phyloP scores from a whole-genome alignment of 2,113 vertebrate genomes.

The Ctenodactylus gundi region DNA sequence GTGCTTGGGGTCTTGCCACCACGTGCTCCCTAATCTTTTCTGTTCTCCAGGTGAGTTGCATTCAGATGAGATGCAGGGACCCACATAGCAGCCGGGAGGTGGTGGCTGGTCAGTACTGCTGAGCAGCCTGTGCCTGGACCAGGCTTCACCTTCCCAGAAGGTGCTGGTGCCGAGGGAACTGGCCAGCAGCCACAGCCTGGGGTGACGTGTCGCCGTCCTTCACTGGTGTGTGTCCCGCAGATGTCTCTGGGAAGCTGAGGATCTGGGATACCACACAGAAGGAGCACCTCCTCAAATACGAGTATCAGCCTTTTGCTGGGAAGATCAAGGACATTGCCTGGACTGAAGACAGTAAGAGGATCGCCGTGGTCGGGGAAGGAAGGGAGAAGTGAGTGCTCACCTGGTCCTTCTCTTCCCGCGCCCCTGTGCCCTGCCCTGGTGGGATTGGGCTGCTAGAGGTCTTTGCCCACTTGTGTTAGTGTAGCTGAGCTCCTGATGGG shows the following conservation, averaged over 20 bases:
- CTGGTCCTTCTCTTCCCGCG: not conserved
- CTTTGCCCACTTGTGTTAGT: fast-evolving
- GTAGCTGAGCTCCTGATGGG: not conserved
- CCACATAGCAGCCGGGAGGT: not conserved
- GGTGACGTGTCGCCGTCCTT: not conserved
- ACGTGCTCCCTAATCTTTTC: not conserved
- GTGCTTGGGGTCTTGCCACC: fast-evolving
- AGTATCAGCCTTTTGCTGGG: constrained; percentile 95
- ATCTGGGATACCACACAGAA: constrained; percentile 99
- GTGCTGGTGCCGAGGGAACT: not conserved
- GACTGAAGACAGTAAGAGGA: constrained; percentile 97
- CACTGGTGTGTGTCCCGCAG: constrained; percentile 72
- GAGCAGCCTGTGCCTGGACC: not conserved
- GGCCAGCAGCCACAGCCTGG: not conserved
- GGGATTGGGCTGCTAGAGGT: not conserved
- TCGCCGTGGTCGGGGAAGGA: constrained; percentile 95
- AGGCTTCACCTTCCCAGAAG: not conserved
- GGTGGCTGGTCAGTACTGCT: fast-evolving
- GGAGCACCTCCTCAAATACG: constrained; percentile 96
- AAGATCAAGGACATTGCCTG: constrained; percentile 96
- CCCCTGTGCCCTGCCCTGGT: not conserved
- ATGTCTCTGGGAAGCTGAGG: constrained; percentile 93
- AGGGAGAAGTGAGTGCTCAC: constrained; percentile 91
- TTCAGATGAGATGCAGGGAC: not conserved
- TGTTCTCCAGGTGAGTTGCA: fast-evolving